A percentile compares a stretch with the other conserved stretches of the same genome.
phyloP scores from a whole-genome alignment of 2,888 invertebrate genomes.

The Zygothrica quintamaculata region DNA sequence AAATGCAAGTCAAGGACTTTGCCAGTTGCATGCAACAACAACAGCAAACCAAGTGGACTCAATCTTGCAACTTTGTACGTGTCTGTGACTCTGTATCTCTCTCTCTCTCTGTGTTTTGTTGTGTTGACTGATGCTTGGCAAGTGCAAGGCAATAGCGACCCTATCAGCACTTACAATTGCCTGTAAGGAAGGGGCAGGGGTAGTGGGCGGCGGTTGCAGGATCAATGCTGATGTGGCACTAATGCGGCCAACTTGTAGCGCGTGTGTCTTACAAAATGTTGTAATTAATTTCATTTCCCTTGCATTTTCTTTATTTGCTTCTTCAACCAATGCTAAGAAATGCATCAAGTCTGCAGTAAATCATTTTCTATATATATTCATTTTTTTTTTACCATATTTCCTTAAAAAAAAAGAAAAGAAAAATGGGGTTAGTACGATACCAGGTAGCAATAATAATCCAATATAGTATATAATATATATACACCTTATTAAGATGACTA shows the following conservation, averaged over 20 bases:
- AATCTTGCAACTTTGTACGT: conserved; percentile 27
- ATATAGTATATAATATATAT: no score
- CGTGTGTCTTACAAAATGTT: conserved; percentile 79
- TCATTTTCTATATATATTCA: conserved; percentile 39
- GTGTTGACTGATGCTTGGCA: conserved; percentile 74
- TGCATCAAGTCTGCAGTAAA: conserved; percentile 57
- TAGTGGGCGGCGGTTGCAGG: not conserved
- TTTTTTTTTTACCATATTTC: no score
- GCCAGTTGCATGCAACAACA: conserved; percentile 33
- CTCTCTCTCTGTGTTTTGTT: conserved; percentile 2
- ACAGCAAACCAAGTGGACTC: conserved; percentile 15
- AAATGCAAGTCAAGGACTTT: conserved; percentile 82
- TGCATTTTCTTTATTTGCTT: conserved; percentile 26
- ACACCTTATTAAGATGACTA: no score
- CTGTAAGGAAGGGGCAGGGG: not conserved
- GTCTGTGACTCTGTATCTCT: conserved; percentile 3
- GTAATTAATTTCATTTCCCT: conserved; percentile 68
- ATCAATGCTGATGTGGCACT: conserved; percentile 60
- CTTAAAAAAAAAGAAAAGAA: no score
- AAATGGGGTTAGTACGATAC: no score
- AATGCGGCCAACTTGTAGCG: conserved; percentile 69
- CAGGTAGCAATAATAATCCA: no score
- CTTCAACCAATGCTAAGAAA: conserved; percentile 7
- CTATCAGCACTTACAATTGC: conserved; percentile 43
- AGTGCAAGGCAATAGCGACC: conserved; percentile 65